Conservation (phyloP, 2,113 vertebrate species). For the Antechinus stuartii region DNA sequence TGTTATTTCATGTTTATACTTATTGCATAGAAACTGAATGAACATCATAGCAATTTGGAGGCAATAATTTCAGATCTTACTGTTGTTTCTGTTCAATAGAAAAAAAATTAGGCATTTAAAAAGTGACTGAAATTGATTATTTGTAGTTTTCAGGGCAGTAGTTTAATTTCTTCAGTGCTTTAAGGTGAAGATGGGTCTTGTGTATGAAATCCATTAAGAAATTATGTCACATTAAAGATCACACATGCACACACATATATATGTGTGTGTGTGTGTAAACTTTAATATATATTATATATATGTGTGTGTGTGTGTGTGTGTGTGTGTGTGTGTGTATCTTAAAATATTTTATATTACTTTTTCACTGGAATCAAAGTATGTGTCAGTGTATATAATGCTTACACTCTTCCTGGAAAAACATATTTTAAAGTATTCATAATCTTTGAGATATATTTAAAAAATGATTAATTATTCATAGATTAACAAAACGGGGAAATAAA, state of each 20-base stretch:
- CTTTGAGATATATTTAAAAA: neutral
- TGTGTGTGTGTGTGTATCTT: neutral
- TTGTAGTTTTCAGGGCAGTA: neutral
- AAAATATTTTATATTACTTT: neutral
- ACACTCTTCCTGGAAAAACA: conserved; percentile 47
- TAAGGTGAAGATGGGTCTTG: neutral
- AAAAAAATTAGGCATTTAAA: conserved; percentile 13
- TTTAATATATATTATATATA: too few relatives aligned
- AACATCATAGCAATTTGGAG: neutral
- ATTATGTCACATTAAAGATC: neutral
- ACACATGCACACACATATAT: neutral
- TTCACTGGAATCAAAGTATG: conserved; percentile 39
- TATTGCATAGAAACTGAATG: neutral
- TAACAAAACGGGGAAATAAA: conserved; percentile 28
- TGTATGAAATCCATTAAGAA: neutral
- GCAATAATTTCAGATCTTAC: neutral
- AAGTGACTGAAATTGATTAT: conserved; percentile 11
- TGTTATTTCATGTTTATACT: too few relatives aligned
- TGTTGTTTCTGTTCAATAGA: neutral
- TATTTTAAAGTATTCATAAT: conserved; percentile 48
- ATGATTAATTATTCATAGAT: neutral
- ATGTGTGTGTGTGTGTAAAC: too few relatives aligned
- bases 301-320: too few relatives aligned
- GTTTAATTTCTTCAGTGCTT: conserved; percentile 13
- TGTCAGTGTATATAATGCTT: conserved; percentile 59